Evolutionary conservation across 2,888 invertebrate genomes (phyloP).

Genomic region (Nomada fabriciana): DNA sequence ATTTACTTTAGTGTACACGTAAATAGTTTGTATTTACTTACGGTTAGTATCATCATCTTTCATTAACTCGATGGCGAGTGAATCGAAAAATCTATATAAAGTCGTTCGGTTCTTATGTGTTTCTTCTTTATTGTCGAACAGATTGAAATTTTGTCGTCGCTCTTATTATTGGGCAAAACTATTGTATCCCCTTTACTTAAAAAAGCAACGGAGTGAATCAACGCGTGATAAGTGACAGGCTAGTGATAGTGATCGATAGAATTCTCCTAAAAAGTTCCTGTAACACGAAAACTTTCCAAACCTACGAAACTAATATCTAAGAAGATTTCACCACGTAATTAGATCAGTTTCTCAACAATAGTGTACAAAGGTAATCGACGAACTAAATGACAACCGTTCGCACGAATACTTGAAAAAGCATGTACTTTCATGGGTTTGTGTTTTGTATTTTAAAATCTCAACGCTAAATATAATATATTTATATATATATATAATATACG

Average conservation of each 20-base stretch:
- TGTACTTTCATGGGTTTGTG: conserved; percentile 84
- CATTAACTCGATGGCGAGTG: conserved; percentile 73
- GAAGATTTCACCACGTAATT: conserved; percentile 3
- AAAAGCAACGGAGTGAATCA: conserved; percentile 22
- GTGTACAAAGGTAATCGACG: conserved; percentile 57
- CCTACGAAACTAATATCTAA: conserved; percentile 21
- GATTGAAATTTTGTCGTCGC: conserved; percentile 60
- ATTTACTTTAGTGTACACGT: conserved; percentile 70
- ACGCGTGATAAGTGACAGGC: neutral
- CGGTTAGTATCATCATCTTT: conserved; percentile 50
- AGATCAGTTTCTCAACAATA: conserved; percentile 25
- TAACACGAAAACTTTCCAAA: conserved; percentile 18
- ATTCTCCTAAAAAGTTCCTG: conserved; percentile 29
- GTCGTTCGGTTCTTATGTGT: conserved; percentile 54
- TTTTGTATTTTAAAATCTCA: conserved; percentile 80
- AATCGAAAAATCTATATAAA: conserved; percentile 67
- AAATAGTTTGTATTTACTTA: conserved; percentile 64
- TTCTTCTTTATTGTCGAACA: conserved; percentile 47
- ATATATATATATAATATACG: conserved; percentile 69
- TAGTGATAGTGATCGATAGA: conserved; percentile 15
- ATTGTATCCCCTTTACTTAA: conserved; percentile 23
- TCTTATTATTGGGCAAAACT: conserved; percentile 31
- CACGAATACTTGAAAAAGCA: conserved; percentile 79
- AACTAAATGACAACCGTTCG: conserved; percentile 67
- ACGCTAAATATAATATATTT: conserved; percentile 78